Percentiles rank a stretch among this genome's conserved stretches.
phyloP scores from a whole-genome alignment of 2,797 vertebrate genomes.

The Trichosurus vulpecula region DNA sequence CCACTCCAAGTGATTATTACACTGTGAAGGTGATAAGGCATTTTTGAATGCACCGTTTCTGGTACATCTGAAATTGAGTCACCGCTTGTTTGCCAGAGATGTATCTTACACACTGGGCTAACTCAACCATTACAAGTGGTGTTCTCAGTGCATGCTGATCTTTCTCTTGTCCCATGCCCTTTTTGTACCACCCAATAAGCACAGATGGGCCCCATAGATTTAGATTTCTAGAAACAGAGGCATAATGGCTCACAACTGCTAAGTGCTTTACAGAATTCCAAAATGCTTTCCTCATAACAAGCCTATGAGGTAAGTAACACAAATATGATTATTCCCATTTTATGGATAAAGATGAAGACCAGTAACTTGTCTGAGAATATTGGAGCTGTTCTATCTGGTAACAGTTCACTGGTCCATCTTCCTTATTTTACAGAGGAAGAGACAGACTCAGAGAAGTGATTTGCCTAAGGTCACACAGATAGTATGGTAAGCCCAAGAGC shows the following conservation, averaged over 20 bases:
- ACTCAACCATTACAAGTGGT: neutral
- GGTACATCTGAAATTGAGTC: neutral
- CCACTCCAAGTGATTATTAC: neutral
- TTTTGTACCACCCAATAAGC: neutral
- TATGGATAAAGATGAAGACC: neutral
- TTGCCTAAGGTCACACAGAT: neutral
- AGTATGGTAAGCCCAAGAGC: neutral
- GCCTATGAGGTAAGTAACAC: neutral
- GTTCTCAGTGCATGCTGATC: neutral
- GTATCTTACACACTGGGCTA: neutral
- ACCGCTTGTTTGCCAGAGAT: neutral
- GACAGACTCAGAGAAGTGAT: constrained; percentile 8
- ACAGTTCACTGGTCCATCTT: neutral
- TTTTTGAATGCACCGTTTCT: neutral
- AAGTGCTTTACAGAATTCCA: neutral
- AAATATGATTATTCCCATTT: neutral
- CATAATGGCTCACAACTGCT: neutral
- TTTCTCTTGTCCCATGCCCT: neutral
- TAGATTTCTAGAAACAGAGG: neutral
- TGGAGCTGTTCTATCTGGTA: neutral
- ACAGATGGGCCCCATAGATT: neutral
- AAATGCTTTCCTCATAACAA: neutral
- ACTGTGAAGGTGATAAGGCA: neutral
- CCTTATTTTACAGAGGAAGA: neutral
- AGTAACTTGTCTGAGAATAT: neutral